A percentile compares a stretch with the other conserved stretches of the same genome.
Conservation (phyloP, 2,888 invertebrate species). For the Plutella xylostella region DNA sequence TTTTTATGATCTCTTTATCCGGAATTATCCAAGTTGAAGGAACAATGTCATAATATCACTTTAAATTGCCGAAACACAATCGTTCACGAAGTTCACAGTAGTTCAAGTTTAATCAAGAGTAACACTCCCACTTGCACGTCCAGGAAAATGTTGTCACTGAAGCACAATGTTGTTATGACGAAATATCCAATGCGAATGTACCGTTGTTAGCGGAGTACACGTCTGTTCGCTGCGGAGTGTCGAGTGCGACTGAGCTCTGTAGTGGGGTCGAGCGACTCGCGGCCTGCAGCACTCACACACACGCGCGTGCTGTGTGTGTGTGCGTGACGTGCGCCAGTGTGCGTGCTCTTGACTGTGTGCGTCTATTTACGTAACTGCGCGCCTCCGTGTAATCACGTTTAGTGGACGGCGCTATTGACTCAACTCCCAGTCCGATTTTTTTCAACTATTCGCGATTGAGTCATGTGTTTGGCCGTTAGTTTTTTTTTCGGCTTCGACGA, state of each 20-base stretch:
- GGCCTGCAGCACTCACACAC: conserved; percentile 48
- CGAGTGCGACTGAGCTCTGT: conserved; percentile 61
- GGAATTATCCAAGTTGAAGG: conserved; percentile 65
- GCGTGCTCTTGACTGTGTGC: conserved; percentile 27
- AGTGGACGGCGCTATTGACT: conserved; percentile 45
- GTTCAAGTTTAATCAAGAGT: conserved; percentile 38
- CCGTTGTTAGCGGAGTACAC: conserved; percentile 39
- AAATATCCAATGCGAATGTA: conserved; percentile 55
- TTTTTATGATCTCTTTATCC: conserved; percentile 48
- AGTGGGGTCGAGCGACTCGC: conserved; percentile 61
- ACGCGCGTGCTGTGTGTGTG: conserved; percentile 7
- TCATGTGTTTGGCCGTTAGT: conserved; percentile 48
- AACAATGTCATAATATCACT: conserved; percentile 57
- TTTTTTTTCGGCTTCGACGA: conserved; percentile 17
- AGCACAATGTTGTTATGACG: conserved; percentile 65
- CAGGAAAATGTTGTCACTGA: conserved; percentile 50
- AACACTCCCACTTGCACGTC: conserved; percentile 62
- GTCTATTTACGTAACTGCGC: conserved; percentile 59
- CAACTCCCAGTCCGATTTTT: conserved; percentile 58
- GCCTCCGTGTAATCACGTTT: conserved; percentile 51
- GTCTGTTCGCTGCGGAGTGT: conserved; percentile 44
- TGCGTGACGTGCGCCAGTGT: conserved; percentile 26
- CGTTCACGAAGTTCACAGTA: conserved; percentile 28
- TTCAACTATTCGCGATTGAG: conserved; percentile 45
- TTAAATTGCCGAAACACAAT: conserved; percentile 31